A percentile compares a stretch with the other conserved stretches of the same genome.
Evolutionary conservation across 2,797 vertebrate genomes (phyloP).

Genomic region (Aplochiton taeniatus): DNA sequence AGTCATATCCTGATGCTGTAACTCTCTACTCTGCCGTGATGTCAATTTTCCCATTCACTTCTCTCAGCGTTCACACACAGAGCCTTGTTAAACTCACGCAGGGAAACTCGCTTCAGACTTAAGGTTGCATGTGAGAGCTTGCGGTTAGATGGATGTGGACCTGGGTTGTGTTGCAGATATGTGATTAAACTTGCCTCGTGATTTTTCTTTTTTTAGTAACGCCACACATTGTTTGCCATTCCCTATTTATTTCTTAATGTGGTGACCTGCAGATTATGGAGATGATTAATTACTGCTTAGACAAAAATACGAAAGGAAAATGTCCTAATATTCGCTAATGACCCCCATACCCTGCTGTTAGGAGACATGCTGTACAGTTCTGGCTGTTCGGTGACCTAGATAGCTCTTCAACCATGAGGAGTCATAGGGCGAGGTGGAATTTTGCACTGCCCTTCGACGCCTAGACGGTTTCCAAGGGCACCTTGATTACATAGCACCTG

Average conservation of each 20-base stretch:
- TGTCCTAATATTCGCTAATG: background rate
- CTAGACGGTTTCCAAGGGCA: constrained; percentile 9
- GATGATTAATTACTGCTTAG: no score
- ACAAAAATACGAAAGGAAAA: background rate
- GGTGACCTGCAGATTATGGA: no score
- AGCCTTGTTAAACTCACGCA: constrained; percentile 7
- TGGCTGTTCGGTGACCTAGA: background rate
- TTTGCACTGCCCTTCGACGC: background rate
- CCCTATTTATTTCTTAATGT: no score
- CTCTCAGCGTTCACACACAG: constrained; percentile 15
- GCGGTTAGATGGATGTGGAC: no score
- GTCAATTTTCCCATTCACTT: constrained; percentile 36
- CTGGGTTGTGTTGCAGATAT: no score
- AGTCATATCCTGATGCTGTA: constrained; percentile 15
- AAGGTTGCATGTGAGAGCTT: no score
- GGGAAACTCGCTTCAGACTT: background rate
- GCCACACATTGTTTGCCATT: no score
- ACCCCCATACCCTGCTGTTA: background rate
- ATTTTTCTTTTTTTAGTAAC: no score
- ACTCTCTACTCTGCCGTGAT: constrained; percentile 37
- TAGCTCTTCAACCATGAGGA: background rate
- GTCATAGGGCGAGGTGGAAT: constrained; percentile 15
- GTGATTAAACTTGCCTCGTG: no score
- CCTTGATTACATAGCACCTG: constrained; percentile 22
- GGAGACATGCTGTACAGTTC: background rate